phyloP scores from a whole-genome alignment of 64 coral and sea anemone species.

The Cladopsammia gracilis region DNA sequence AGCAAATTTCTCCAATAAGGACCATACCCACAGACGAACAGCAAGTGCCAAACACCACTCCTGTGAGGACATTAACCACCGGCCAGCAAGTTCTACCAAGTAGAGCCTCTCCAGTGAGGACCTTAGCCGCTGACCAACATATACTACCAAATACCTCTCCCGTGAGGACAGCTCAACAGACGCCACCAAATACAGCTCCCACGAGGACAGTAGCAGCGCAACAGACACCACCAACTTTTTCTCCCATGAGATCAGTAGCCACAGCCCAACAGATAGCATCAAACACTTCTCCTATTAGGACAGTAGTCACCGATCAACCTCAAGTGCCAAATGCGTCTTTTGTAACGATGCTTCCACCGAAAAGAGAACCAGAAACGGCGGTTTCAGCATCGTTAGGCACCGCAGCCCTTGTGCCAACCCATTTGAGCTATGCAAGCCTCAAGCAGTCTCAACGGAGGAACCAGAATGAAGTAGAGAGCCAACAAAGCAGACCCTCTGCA shows the following conservation, averaged over 20 bases:
- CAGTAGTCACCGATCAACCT: neutral
- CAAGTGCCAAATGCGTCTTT: neutral
- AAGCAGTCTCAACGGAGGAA: no score
- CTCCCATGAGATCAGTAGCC: neutral
- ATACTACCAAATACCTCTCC: no score
- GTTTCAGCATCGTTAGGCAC: neutral
- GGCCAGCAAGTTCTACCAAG: neutral
- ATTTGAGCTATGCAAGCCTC: slow-evolving; percentile 1
- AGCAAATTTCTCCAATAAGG: neutral
- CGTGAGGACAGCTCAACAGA: no score
- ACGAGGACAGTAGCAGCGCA: no score
- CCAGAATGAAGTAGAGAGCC: neutral
- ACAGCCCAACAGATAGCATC: neutral
- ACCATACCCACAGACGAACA: no score
- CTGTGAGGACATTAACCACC: neutral
- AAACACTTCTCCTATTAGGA: neutral
- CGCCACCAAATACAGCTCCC: no score
- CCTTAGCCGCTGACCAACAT: no score
- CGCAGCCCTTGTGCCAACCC: neutral
- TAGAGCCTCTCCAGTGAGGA: neutral
- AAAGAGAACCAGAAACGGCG: neutral
- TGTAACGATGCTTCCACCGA: no score
- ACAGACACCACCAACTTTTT: no score
- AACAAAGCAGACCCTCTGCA: neutral
- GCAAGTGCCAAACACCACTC: neutral